Conservation (phyloP, 2,113 vertebrate species). For the Turnix velox region DNA sequence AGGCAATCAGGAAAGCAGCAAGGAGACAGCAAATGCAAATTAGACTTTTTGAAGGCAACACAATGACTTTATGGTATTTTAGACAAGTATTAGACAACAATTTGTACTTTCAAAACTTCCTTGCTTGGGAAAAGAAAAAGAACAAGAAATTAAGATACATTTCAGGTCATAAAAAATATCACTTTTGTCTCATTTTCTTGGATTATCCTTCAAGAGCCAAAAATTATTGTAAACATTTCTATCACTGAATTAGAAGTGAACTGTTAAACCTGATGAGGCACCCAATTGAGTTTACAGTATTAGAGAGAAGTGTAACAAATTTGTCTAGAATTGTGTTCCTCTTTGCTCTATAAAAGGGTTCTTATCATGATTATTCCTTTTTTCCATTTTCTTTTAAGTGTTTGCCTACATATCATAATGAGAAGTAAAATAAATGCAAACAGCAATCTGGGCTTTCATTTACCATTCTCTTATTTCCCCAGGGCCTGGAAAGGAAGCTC, state of each 20-base stretch:
- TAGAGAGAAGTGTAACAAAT: slow-evolving; percentile 33
- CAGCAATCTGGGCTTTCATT: slow-evolving; percentile 65
- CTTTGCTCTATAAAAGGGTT: slow-evolving; percentile 36
- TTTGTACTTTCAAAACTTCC: neutral
- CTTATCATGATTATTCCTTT: slow-evolving; percentile 41
- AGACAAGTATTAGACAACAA: neutral
- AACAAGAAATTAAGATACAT: neutral
- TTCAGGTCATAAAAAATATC: neutral
- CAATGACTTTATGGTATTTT: neutral
- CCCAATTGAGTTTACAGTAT: neutral
- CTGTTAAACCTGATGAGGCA: slow-evolving; percentile 7
- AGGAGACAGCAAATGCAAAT: neutral
- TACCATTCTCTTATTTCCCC: slow-evolving; percentile 72
- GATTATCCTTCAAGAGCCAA: neutral
- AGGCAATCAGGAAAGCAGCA: neutral
- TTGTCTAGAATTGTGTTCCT: slow-evolving; percentile 4
- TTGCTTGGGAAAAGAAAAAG: neutral
- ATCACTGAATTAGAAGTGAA: neutral
- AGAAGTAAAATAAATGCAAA: slow-evolving; percentile 74
- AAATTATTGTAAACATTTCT: neutral
- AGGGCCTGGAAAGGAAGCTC: slow-evolving; percentile 69
- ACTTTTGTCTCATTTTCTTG: neutral
- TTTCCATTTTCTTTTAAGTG: slow-evolving; percentile 60
- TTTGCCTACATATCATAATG: slow-evolving; percentile 65
- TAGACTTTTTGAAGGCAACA: neutral